Evolutionary conservation across 2,888 invertebrate species (phyloP), one percentile per base, ranked within the genome.

Genomic region (Microchrysa polita): DNA sequence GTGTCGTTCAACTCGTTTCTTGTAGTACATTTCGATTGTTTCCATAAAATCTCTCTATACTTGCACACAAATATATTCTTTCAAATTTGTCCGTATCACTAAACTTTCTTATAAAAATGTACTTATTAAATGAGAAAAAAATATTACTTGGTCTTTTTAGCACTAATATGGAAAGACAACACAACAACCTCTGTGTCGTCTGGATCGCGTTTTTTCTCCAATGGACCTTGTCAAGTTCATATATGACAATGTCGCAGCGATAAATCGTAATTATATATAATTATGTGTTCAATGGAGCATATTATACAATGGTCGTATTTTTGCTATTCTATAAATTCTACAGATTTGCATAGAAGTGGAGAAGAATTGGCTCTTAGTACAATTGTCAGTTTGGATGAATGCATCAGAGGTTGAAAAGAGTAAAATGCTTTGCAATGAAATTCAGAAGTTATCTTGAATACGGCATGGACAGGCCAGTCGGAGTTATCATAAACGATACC

Each of bases 221-320:
- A 20, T 42, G 48, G 48, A 65, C 65, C 65, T 65, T 65, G 48
- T 48, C 65, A 44, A 65, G 65, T 48, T n/a, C n/a, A n/a, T n/a
- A 44, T 48, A 65, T 9, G 65, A 44, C 65, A 65, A 65, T 65
- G 65, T 65, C 65, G 44, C 22, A n/a, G n/a, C 44, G 48, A 48
- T 48, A 7, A 34, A 34, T 34, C 27, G 20, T 27, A 65, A 12
- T 60, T 16, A 53, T 12, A 53, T 55, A 55, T 20, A 16, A 55
- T 20, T 55, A 55, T 20, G 55, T 55, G 22, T 10, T 55, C 55
- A 55, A 55, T 55, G 55, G 18, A 55, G 55, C 55, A 55, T 55
- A 18, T 20, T 18, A 55, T 55, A 16, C 18, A n/a, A n/a, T n/a
- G n/a, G 27, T 34, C 7, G 2, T 34, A 2, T 34, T 34, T 34